Evolutionary conservation across 2,797 vertebrate genomes (phyloP).

Genomic region (Acrossocheilus wenchowensis): DNA sequence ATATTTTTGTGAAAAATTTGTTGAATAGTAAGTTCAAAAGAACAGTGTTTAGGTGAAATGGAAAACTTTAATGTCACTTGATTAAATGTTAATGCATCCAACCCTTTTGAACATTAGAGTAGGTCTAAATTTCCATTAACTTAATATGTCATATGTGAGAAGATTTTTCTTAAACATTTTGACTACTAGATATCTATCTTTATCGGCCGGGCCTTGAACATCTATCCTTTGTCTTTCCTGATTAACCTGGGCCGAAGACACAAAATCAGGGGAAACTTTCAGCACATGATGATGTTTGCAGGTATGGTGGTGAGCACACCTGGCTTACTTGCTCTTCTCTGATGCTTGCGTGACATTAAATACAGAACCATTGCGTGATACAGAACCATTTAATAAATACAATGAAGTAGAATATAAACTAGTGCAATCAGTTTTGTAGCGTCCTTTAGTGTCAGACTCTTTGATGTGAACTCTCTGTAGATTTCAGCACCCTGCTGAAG

Average conservation of each 20-base stretch:
- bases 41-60: not conserved
- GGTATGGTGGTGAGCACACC: constrained; percentile 73
- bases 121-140: not conserved
- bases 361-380: not conserved
- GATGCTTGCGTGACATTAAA: not conserved
- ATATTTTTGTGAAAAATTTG: not conserved
- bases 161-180: constrained; percentile 71
- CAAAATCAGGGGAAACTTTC: constrained; percentile 95
- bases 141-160: not conserved
- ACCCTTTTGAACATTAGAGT: not conserved
- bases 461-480: constrained; percentile 22
- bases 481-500: constrained; percentile 23
- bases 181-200: constrained; percentile 88
- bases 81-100: not conserved
- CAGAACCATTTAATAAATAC: not conserved
- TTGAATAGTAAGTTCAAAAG: not conserved
- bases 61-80: not conserved
- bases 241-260: constrained; percentile 93
- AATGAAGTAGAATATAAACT: not conserved
- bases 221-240: constrained; percentile 95
- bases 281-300: constrained; percentile 99
- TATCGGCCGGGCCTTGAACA: constrained; percentile 92
- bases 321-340: constrained; percentile 9
- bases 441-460: not conserved
- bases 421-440: not conserved